These are phyloP conservation scores for Candoia aspera DNA, from an alignment of 2,113 vertebrate genomes.

Conservation along the genomic window DNA sequence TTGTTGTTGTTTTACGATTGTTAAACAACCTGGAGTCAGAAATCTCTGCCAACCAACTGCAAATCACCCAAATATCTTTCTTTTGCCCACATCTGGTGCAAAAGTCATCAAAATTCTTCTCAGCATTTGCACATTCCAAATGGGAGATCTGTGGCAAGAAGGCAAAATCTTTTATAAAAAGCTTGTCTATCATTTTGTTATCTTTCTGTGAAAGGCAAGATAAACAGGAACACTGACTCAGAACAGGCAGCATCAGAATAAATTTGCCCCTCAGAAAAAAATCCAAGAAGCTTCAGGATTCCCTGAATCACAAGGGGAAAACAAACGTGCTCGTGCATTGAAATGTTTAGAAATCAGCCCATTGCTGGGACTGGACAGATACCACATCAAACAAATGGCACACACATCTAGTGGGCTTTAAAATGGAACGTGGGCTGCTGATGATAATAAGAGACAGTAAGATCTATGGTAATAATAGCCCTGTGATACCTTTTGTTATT, in stretches of 20 bases:
- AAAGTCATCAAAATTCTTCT: neutral
- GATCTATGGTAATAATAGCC: neutral
- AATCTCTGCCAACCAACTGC: neutral
- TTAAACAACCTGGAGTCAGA: neutral
- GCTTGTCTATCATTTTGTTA: neutral
- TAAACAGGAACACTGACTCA: no score
- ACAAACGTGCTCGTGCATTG: neutral
- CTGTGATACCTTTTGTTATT: neutral
- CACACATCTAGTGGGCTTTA: neutral
- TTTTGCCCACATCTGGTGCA: neutral
- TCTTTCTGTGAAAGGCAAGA: neutral
- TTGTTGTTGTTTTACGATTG: neutral
- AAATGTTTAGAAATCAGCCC: neutral
- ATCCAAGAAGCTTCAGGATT: neutral
- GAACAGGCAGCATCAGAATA: no score
- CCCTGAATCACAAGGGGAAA: neutral
- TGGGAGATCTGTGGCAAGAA: neutral
- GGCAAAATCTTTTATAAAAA: neutral
- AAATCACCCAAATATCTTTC: neutral
- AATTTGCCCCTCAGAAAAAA: neutral
- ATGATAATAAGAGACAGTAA: neutral
- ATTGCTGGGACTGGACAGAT: neutral
- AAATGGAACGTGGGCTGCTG: neutral
- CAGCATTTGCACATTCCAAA: neutral
- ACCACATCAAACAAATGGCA: neutral